Conservation (phyloP, 2,113 vertebrate genomes). For the Okapia johnstoni region DNA sequence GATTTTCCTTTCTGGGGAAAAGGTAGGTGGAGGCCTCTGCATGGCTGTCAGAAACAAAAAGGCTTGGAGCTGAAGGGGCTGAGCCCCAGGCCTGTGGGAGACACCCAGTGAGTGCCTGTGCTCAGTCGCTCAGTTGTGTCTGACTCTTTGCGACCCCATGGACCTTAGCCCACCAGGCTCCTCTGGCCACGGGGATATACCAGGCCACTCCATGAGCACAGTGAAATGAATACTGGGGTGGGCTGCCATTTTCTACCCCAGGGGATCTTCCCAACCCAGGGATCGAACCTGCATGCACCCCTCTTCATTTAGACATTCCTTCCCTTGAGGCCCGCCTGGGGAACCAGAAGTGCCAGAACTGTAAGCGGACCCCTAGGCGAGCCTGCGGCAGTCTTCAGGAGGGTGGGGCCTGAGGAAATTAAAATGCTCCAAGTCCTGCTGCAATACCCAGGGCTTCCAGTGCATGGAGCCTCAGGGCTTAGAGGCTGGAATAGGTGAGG, state of each 20-base stretch:
- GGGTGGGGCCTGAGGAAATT: not conserved
- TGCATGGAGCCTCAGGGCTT: rapidly evolving
- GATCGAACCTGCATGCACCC: not conserved
- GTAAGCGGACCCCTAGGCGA: not conserved
- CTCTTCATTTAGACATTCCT: not conserved
- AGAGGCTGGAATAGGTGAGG: not conserved
- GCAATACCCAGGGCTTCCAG: not conserved
- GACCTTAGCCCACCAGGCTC: not conserved
- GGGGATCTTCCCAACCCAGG: not conserved
- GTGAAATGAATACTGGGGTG: not conserved
- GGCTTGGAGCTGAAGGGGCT: not conserved
- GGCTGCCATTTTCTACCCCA: not conserved
- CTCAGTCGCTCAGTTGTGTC: not conserved
- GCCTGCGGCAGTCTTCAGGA: not conserved
- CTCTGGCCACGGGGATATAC: not conserved
- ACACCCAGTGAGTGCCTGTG: not conserved
- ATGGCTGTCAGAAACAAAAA: not conserved
- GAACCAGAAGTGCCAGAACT: not conserved
- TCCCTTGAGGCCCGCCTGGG: not conserved
- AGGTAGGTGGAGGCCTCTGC: not conserved
- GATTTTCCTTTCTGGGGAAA: not conserved
- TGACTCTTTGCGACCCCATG: not conserved
- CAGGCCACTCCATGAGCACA: not conserved
- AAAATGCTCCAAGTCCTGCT: not conserved
- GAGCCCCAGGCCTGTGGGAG: not conserved